These are phyloP conservation scores for Apodemia duryi DNA, from an alignment of 2,888 invertebrate genomes.

Conservation along the genomic window DNA sequence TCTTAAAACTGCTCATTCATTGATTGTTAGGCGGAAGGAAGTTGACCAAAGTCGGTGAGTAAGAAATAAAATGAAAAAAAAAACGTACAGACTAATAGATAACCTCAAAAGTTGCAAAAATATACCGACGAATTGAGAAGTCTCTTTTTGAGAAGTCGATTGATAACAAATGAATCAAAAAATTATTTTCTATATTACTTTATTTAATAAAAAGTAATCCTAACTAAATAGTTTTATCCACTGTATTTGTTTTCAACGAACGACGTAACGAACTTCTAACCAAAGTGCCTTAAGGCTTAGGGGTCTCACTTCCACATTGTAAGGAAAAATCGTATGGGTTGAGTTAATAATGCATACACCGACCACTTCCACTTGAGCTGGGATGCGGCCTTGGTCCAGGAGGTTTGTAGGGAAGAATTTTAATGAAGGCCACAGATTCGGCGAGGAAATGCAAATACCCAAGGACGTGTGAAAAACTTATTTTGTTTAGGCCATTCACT, in stretches of 20 bases:
- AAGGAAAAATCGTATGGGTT: slow-evolving; percentile 1
- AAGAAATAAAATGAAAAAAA: too few relatives aligned
- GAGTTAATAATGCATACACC: slow-evolving; percentile 5
- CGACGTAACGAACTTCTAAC: background rate
- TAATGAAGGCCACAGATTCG: slow-evolving; percentile 15
- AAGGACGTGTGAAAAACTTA: slow-evolving; percentile 15
- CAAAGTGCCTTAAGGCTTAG: background rate
- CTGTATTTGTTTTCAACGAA: background rate
- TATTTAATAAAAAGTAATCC: too few relatives aligned
- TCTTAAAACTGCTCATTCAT: too few relatives aligned
- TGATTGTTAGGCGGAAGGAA: too few relatives aligned
- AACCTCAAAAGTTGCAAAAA: too few relatives aligned
- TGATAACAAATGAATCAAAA: too few relatives aligned
- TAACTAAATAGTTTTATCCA: background rate
- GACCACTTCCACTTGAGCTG: background rate
- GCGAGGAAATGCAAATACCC: slow-evolving; percentile 6
- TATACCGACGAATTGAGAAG: too few relatives aligned
- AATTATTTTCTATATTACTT: too few relatives aligned
- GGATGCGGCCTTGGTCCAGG: slow-evolving; percentile 7
- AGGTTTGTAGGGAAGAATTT: slow-evolving; percentile 9
- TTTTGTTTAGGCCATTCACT: slow-evolving; percentile 13
- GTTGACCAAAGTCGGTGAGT: too few relatives aligned
- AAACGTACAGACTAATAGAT: too few relatives aligned
- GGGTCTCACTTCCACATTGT: slow-evolving; percentile 6
- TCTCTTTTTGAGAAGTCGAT: too few relatives aligned